Evolutionary conservation across 2,797 vertebrate genomes (phyloP), one percentile per base, ranked within the genome.

Genomic region (Eutrigla gurnardus): DNA sequence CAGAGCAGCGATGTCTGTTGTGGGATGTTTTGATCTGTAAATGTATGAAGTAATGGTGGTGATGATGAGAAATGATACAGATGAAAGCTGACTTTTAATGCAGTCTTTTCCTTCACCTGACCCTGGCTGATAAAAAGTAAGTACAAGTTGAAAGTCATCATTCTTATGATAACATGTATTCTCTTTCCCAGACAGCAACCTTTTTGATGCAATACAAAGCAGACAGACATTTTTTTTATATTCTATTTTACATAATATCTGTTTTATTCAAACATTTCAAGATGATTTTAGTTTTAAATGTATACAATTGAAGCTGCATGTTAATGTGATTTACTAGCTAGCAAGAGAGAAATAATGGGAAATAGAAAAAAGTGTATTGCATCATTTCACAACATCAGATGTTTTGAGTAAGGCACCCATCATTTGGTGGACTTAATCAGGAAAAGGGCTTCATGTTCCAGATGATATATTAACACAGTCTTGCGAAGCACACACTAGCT

Each of bases 1-100:
- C 49, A 46, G 61, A 76, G 65, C 33, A 40, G 59, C 37, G 4
- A 7, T 36, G 58, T 66, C 68, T 73, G 42, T 75, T 81, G 37
- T 17, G 39, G 15, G 33, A 69, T 68, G 53, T 73, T 77, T 62
- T 67, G 65, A 68, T 82, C 50, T 66, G 68, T 54, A 39, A 76
- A 36, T 37, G 46, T 68, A 54, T 61, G 65, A 70, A 67, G 58
- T 43, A 64, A 78, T 58, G 57, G 25, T 40, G 46, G 32, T 52
- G 53, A 43, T 83, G 58, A 68, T 79, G 65, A 79, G 37, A 75
- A 62, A 70, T 43, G 43, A 40, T 62, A 52, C 12, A 25, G 60
- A 49, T 53, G 57, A 15, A 43, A 57, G 15, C 12, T 5, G 14
- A 52, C 25, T 18, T 76, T 70, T 37, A 13, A 15, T 62, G 33